These are phyloP conservation scores for Kryptolebias marmoratus DNA, from an alignment of 2,113 vertebrate genomes.

Conservation along the genomic window DNA sequence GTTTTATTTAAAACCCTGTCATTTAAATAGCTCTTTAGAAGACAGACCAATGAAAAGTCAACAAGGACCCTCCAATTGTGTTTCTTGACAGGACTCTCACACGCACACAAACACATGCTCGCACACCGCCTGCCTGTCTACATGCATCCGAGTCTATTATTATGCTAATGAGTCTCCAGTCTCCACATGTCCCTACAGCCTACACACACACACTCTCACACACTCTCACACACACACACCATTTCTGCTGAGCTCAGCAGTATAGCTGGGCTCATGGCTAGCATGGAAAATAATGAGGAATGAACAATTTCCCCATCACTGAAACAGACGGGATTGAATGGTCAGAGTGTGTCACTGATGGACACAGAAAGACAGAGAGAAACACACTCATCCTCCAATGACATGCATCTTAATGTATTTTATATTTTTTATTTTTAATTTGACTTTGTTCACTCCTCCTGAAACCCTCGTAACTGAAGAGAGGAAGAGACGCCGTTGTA, in stretches of 20 bases:
- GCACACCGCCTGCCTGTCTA: constrained; percentile 69
- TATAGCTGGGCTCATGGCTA: constrained; percentile 46
- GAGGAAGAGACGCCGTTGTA: no score
- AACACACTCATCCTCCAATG: neutral
- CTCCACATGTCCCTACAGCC: constrained; percentile 75
- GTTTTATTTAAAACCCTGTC: constrained; percentile 71
- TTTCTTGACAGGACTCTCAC: constrained; percentile 54
- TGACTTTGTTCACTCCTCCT: neutral
- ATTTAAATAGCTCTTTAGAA: constrained; percentile 74
- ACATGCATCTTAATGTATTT: constrained; percentile 9
- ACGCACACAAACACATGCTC: constrained; percentile 31
- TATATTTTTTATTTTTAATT: neutral
- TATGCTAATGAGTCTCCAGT: constrained; percentile 82
- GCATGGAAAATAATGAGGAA: constrained; percentile 60
- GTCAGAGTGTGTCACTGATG: constrained; percentile 48
- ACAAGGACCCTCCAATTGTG: constrained; percentile 67
- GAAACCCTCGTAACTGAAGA: no score
- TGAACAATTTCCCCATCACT: constrained; percentile 63
- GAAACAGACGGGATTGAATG: constrained; percentile 53
- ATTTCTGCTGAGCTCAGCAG: constrained; percentile 77
- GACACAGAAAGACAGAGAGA: constrained; percentile 21
- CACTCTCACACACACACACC: constrained; percentile 13
- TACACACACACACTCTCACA: constrained; percentile 24
- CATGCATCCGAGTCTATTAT: constrained; percentile 81
- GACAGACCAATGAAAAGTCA: constrained; percentile 73